Conservation (phyloP, 1,140 invertebrate genomes). For the Chrysopa pallens region DNA sequence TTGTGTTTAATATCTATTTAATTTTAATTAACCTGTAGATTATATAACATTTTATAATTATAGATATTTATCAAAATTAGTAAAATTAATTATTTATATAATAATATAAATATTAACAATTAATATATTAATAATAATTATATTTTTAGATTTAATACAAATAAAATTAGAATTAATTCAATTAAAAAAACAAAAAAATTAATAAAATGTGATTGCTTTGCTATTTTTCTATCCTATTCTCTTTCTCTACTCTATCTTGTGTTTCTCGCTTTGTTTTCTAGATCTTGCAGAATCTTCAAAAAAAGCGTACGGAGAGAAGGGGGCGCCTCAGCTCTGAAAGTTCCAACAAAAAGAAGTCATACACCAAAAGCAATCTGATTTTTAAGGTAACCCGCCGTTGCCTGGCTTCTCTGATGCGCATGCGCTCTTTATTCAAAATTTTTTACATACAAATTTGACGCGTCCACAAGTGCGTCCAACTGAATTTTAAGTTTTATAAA, state of each 20-base stretch:
- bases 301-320: conserved; percentile 87
- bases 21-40: too few species aligned
- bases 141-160: too few species aligned
- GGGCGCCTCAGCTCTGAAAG: conserved; percentile 72
- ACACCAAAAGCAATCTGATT: conserved; percentile 90
- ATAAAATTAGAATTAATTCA: too few species aligned
- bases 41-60: too few species aligned
- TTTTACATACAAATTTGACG: too few species aligned
- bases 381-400: conserved; percentile 70
- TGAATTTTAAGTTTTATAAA: too few species aligned
- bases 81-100: too few species aligned
- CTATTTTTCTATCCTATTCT: not conserved
- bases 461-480: too few species aligned
- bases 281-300: conserved; percentile 94
- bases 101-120: too few species aligned
- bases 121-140: too few species aligned
- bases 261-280: conserved; percentile 73
- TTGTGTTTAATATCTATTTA: too few species aligned
- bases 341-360: conserved; percentile 77
- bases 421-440: not conserved
- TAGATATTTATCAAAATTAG: too few species aligned
- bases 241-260: conserved; percentile 41
- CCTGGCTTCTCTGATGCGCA: conserved; percentile 7
- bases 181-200: not conserved
- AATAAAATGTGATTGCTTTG: not conserved